Base-by-base conservation (phyloP, 2,888 invertebrate genomes). In the Acanthopleura granulata region DNA sequence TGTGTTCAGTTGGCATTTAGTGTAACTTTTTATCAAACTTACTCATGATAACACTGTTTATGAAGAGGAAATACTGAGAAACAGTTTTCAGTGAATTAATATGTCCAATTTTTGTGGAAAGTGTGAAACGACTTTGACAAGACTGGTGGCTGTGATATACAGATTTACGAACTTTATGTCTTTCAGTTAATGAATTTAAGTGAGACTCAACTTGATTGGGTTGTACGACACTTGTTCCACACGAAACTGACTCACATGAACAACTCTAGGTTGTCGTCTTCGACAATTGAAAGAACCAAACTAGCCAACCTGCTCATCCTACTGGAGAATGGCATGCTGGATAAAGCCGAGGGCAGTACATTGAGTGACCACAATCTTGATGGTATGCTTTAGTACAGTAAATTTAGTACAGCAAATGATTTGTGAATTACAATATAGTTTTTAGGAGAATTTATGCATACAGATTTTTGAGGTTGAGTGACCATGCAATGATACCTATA, bases 171-270 rank as follows among this genome's bases (percentile, higher is more conserved):
- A 40, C 3, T 66, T 25, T 27, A 16, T 29, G 1, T 29, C 16
- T 66, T 66, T n/a, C 69, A 66, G 69, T 25, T 66, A 18, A n/a
- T 66, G 27, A 66, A 66, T 66, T 18, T 66, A 29, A 66, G 30
- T 66, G 69, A 66, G 16, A 25, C 69, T 29, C 6, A 66, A 29
- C 69, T 66, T 16, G 69, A 66, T 29, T 66, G 69, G 69, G 69
- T 66, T 14, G 18, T 27, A n/a, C 22, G 69, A 25, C 69, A 66
- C 25, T 27, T 66, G 16, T 4, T 4, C 16, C 69, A 66, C 30
- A 29, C 69, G 27, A 66, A 66, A 29, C 25, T 66, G 27, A 66
- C 69, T 4, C 69, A 66, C 3, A 25, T 29, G 69, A 29, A 29
- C 69, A 66, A 29, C 30, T 66, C 3, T 27, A 25, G 69, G 25